phyloP scores from a whole-genome alignment of 2,888 invertebrate species.

The Polyommatus iphigenia region DNA sequence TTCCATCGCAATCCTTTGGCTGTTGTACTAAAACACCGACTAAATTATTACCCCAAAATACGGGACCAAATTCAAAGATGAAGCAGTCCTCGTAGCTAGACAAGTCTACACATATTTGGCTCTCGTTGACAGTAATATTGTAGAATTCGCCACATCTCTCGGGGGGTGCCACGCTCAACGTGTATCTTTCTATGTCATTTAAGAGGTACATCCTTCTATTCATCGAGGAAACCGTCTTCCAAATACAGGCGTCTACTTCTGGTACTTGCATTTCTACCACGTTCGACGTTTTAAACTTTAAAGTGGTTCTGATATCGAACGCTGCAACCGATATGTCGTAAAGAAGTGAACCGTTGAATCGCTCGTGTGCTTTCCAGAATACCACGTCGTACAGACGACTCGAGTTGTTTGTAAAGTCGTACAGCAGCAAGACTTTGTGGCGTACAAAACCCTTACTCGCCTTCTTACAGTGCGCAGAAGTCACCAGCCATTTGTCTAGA shows the following conservation, averaged over 20 bases:
- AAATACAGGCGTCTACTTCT: conserved; percentile 53
- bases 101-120: conserved; percentile 61
- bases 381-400: conserved; percentile 59
- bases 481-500: conserved; percentile 62
- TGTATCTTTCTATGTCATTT: conserved; percentile 57
- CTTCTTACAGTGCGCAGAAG: conserved; percentile 63
- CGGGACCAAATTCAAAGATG: conserved; percentile 65
- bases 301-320: conserved; percentile 51
- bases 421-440: conserved; percentile 58
- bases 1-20: conserved; percentile 58
- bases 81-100: conserved; percentile 62
- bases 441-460: conserved; percentile 46
- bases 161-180: conserved; percentile 44
- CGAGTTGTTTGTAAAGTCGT: conserved; percentile 57
- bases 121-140: conserved; percentile 54
- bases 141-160: conserved; percentile 56
- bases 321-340: conserved; percentile 67
- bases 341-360: conserved; percentile 49
- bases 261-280: conserved; percentile 48
- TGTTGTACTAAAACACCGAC: conserved; percentile 58
- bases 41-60: conserved; percentile 56
- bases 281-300: conserved; percentile 50
- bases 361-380: conserved; percentile 64
- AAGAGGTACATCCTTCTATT: conserved; percentile 61
- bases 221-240: conserved; percentile 69